These are phyloP conservation scores for Cotesia vestalis DNA, from an alignment of 1,140 invertebrate genomes.

Conservation along the genomic window DNA sequence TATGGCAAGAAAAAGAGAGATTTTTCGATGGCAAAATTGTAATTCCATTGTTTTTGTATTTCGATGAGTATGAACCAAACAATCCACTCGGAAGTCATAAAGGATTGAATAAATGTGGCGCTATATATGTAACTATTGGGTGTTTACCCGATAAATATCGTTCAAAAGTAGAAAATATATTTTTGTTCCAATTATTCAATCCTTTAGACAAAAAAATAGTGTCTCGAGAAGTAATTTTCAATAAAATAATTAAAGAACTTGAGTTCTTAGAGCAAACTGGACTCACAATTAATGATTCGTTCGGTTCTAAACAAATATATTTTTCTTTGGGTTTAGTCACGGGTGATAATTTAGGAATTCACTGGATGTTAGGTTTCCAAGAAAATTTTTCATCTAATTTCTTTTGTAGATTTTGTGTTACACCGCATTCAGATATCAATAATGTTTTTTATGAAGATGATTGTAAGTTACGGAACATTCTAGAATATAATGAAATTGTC, in stretches of 20 bases:
- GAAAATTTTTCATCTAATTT: constrained; percentile 14
- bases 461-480: neutral
- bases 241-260: constrained; percentile 47
- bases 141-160: constrained; percentile 46
- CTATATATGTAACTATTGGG: constrained; percentile 46
- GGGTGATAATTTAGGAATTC: constrained; percentile 12
- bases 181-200: constrained; percentile 50
- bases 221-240: constrained; percentile 45
- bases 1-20: constrained; percentile 43
- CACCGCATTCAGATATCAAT: neutral
- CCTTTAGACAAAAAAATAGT: constrained; percentile 45
- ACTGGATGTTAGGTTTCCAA: constrained; percentile 15
- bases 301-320: neutral
- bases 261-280: constrained; percentile 44
- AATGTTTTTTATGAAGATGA: constrained; percentile 17
- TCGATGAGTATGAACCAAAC: constrained; percentile 40
- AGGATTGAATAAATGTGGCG: constrained; percentile 49
- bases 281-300: constrained; percentile 34
- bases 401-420: constrained; percentile 16
- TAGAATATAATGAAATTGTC: neutral
- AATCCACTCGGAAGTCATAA: constrained; percentile 43
- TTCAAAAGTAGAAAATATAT: constrained; percentile 50
- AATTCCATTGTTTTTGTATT: constrained; percentile 49
- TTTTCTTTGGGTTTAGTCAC: neutral
- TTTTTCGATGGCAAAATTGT: constrained; percentile 42